Base-by-base conservation (phyloP, 2,797 vertebrate genomes). In the Staurois parvus region DNA sequence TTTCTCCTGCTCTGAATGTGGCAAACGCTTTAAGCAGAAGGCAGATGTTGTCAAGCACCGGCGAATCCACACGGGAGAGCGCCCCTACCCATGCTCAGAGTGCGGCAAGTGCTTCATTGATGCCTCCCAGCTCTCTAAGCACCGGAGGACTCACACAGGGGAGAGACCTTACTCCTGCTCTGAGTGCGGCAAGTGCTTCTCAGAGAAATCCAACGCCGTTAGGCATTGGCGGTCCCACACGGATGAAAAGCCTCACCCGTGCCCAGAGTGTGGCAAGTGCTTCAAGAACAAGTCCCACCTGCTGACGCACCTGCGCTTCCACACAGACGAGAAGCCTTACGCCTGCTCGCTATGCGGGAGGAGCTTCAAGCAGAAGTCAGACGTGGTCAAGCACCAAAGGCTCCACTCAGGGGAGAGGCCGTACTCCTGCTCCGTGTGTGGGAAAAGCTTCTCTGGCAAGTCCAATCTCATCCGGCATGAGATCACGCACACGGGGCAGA, bases 51-150 rank as follows among this genome's bases (percentile, higher is more conserved):
- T 37, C 19, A 37, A 30, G 24, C 76, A 78, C 24, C 28, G 32
- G 56, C 56, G 9, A 5, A 64, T 29, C 17, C 76, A 78, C 76
- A 78, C 76, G 15, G 59, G 76, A 2, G 76, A 78, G 69, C 17
- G 34, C 5, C 69, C 30, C 2, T 34, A 11, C 24, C 19, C 24
- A 6, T 72, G 69, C 28, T 37, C 69, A 30, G 69, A 72, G 69
- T 72, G 69, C 13, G 69, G 69, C 9, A 72, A 72, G 34, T 40
- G 34, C 21, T 72, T 72, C 32, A 34, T 32, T 9, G 8, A 40
- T 11, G 28, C 17, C 64, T 66, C 64, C 64, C n/a, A 26, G n/a
- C 64, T 66, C 8, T 11, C n/a, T 9, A 29, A 12, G n/a, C 69
- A 40, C 24, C 69, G 21, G 19, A 32, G 24, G 21, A 72, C 24